Conservation (phyloP, 2,797 vertebrate genomes). For the Ctenochaetus hawaiiensis region DNA sequence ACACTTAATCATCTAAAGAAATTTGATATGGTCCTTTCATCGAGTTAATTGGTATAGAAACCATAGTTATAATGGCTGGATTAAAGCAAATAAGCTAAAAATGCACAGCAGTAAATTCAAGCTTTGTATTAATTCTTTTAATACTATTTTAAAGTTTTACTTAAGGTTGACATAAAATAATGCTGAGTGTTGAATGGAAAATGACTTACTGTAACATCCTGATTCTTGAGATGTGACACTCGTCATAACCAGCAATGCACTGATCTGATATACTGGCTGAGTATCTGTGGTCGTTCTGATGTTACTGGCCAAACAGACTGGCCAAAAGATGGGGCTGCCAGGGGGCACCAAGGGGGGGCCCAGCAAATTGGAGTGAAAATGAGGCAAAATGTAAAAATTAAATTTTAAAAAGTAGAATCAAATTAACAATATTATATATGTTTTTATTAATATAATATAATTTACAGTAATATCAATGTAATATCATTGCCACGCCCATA, state of each 20-base stretch:
- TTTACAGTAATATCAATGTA: no score
- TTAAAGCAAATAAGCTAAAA: not conserved
- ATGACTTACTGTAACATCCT: not conserved
- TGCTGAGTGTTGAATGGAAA: not conserved
- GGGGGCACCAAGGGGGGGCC: no score
- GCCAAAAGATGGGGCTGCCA: no score
- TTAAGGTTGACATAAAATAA: no score
- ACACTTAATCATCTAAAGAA: not conserved
- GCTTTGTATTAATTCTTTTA: not conserved
- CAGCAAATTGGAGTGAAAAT: no score
- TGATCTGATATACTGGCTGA: not conserved
- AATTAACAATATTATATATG: no score
- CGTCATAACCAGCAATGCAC: not conserved
- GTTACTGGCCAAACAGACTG: not conserved
- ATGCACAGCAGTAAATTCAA: not conserved
- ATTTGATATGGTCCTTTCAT: not conserved
- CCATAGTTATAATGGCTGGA: not conserved
- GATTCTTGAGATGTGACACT: not conserved
- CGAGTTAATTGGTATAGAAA: constrained; percentile 8
- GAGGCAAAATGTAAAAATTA: no score
- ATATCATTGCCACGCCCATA: no score
- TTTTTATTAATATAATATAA: no score
- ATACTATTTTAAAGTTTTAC: no score
- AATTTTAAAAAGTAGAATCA: no score
- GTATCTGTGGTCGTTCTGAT: not conserved